Evolutionary conservation across 2,797 vertebrate genomes (phyloP), one percentile per base, ranked within the genome.

Genomic region (Pseudomugil gertrudae): DNA sequence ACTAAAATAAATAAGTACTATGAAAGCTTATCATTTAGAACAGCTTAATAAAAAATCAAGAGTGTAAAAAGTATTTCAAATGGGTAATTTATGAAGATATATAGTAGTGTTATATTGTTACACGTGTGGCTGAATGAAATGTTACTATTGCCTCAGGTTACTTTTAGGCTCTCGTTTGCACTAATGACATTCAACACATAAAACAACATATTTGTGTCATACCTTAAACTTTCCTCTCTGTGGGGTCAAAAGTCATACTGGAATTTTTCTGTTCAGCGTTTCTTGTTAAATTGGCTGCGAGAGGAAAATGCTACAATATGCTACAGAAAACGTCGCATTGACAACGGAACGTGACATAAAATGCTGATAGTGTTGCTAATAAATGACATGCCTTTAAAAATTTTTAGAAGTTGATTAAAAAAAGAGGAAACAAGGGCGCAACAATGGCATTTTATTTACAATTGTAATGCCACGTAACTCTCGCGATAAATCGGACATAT

Each of bases 401-500:
- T 17, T 29, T 24, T 52, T 52, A 15, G 15, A 15, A 17, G 15
- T 24, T 7, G 8, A 10, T 1, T 21, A 1, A 32, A 40, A 19
- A 1, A 17, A 32, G 8, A 23, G 1, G 10, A 38, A n/a, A n/a
- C 2, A n/a, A n/a, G 3, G 40, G 19, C 17, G 13, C 14, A 9
- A 4, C 15, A 7, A 13, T 23, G 47, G 11, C 13, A 11, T 36
- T 19, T 19, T 19, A 9, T 9, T 63, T 13, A 30, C 0, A n/a
- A 13, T 35, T 43, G 0, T 33, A 5, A 10, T 1, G 4, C 9
- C 1, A 19, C 1, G 0, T 2, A 67, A 55, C 2, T 72, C 40
- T 84, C 88, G 87, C 83, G 85, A 79, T 62, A 33, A 0, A 5
- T 0, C 17, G 1, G 2, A 1, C 5, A 0, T 9, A 14, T 51